phyloP scores from a whole-genome alignment of 2,888 invertebrate genomes.

The Idaea straminata region DNA sequence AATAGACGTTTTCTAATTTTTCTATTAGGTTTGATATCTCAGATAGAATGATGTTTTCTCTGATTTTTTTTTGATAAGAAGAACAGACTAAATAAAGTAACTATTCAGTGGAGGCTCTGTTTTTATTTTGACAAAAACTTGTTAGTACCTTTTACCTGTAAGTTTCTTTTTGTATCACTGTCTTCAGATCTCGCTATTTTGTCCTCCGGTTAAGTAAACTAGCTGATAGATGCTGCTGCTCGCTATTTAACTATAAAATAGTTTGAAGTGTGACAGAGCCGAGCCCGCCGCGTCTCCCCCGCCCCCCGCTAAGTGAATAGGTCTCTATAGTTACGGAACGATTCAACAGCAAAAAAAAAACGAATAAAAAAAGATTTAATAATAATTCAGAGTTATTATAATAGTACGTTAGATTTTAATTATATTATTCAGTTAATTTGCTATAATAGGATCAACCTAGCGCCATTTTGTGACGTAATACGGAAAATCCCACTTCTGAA shows the following conservation, averaged over 20 bases:
- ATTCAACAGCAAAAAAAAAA: constrained; percentile 61
- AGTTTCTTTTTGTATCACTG: too few relatives aligned
- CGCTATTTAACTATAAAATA: constrained; percentile 5
- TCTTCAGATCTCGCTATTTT: neutral
- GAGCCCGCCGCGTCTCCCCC: constrained; percentile 50
- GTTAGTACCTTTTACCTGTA: too few relatives aligned
- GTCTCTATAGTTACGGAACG: constrained; percentile 65
- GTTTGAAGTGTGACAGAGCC: constrained; percentile 37
- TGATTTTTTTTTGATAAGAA: too few relatives aligned
- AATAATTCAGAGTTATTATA: constrained; percentile 63
- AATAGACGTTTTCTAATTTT: too few relatives aligned
- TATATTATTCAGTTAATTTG: constrained; percentile 34
- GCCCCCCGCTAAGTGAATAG: constrained; percentile 53
- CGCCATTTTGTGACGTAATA: neutral
- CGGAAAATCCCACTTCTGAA: too few relatives aligned
- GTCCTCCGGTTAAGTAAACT: neutral
- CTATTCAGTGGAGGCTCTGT: too few relatives aligned
- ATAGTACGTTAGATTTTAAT: constrained; percentile 77
- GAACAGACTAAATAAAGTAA: too few relatives aligned
- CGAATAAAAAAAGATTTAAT: constrained; percentile 39
- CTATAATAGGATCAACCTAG: neutral
- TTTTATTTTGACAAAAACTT: too few relatives aligned
- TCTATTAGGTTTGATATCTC: too few relatives aligned
- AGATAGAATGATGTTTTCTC: too few relatives aligned
- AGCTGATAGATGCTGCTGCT: neutral